Conservation (phyloP, 2,888 invertebrate genomes). For the Agrypnus murinus region DNA sequence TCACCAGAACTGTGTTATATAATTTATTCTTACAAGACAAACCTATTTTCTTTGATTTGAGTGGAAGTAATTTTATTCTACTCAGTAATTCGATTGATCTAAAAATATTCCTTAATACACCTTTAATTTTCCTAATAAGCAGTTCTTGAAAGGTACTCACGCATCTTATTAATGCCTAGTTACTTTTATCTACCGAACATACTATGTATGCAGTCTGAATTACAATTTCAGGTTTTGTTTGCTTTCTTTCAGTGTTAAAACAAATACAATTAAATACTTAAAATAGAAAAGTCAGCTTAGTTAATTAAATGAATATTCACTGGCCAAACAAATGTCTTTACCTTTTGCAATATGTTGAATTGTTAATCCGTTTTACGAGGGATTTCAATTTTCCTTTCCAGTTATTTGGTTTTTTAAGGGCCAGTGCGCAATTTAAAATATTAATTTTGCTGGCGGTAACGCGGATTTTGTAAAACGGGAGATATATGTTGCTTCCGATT, state of each 20-base stretch:
- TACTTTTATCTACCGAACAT: too few relatives aligned
- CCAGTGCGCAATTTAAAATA: conserved; percentile 9
- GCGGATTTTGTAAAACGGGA: not conserved
- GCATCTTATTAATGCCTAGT: too few relatives aligned
- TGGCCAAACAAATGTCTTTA: conserved; percentile 5
- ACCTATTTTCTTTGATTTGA: conserved; percentile 5
- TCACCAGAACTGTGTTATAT: not conserved
- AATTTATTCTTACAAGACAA: conserved; percentile 3
- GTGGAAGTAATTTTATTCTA: too few relatives aligned
- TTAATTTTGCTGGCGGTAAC: conserved; percentile 4
- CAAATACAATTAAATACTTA: too few relatives aligned
- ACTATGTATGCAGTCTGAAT: too few relatives aligned
- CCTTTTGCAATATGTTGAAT: conserved; percentile 6
- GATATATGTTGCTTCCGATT: conserved; percentile 9
- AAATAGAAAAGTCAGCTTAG: not conserved
- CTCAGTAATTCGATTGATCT: too few relatives aligned
- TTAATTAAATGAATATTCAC: conserved; percentile 9
- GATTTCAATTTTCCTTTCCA: conserved; percentile 6
- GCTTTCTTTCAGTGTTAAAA: too few relatives aligned
- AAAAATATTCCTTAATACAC: too few relatives aligned
- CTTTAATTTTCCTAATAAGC: too few relatives aligned
- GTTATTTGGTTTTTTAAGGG: conserved; percentile 15
- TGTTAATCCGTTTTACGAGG: conserved; percentile 5
- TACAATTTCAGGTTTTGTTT: too few relatives aligned
- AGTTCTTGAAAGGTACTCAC: too few relatives aligned